Evolutionary conservation across 2,888 invertebrate species (phyloP).

Genomic region (Andrena dorsata): DNA sequence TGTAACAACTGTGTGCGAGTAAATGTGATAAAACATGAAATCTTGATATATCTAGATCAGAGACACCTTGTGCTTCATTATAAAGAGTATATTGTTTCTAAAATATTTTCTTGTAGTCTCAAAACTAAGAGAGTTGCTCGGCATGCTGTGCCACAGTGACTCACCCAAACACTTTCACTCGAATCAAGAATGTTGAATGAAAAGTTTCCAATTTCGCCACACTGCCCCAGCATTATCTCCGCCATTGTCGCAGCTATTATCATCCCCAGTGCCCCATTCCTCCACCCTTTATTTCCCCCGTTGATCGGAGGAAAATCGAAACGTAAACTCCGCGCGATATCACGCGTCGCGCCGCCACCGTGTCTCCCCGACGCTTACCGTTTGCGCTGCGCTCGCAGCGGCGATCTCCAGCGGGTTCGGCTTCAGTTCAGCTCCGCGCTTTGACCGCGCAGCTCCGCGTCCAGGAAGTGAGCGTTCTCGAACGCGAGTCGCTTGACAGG

Average conservation of each 20-base stretch:
- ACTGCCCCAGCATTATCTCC: background rate
- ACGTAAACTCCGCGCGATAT: slow-evolving; percentile 9
- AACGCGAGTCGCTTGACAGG: slow-evolving; percentile 30
- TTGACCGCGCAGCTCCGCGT: slow-evolving; percentile 73
- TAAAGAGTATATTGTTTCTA: too few species aligned
- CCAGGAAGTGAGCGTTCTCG: slow-evolving; percentile 24
- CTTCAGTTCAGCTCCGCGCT: slow-evolving; percentile 79
- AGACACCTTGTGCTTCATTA: too few species aligned
- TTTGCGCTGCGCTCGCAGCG: slow-evolving; percentile 36
- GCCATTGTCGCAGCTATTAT: background rate
- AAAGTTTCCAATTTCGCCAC: background rate
- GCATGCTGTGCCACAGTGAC: background rate
- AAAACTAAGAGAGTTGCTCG: background rate
- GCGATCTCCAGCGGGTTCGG: slow-evolving; percentile 49
- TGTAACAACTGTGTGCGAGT: too few species aligned
- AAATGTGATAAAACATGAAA: too few species aligned
- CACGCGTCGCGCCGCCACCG: slow-evolving; percentile 13
- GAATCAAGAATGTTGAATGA: background rate
- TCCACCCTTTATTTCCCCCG: background rate
- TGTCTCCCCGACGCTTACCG: slow-evolving; percentile 19
- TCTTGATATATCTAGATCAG: too few species aligned
- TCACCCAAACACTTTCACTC: background rate
- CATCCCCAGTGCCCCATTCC: background rate
- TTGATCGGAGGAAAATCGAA: background rate
- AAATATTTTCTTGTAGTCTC: too few species aligned